Conservation (phyloP, 2,888 invertebrate species). For the Phrixothrix hirtus region DNA sequence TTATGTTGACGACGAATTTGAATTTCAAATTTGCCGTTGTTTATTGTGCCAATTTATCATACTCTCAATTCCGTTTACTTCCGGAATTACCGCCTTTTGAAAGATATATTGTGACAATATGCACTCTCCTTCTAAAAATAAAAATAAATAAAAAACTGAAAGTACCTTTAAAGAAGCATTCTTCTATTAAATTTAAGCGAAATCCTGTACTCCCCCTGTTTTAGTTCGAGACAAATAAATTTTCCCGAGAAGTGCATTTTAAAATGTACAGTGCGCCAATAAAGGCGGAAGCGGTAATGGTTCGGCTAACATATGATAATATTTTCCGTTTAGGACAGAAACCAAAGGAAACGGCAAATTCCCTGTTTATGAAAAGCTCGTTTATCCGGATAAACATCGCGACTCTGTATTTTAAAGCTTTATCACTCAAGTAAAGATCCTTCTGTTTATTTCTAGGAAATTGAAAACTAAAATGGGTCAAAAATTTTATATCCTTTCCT, state of each 20-base stretch:
- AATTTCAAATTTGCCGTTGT: no score
- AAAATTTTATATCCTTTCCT: conserved; percentile 14
- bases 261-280: conserved; percentile 9
- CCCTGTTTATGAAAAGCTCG: conserved; percentile 12
- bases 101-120: no score
- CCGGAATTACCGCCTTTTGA: no score
- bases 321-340: conserved; percentile 5
- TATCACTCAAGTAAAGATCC: conserved; percentile 6
- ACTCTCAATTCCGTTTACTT: no score
- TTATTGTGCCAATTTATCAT: no score
- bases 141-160: no score
- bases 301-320: conserved; percentile 21
- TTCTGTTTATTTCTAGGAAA: conserved; percentile 1
- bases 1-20: no score
- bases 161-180: no score
- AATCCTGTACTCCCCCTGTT: conserved; percentile 7
- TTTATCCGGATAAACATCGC: not conserved
- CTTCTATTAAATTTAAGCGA: no score
- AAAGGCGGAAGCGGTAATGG: conserved; percentile 20
- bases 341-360: conserved; percentile 6
- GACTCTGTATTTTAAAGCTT: conserved; percentile 5
- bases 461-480: conserved; percentile 9
- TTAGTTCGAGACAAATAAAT: conserved; percentile 5
- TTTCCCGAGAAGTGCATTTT: conserved; percentile 7
- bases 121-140: no score